phyloP scores from a whole-genome alignment of 2,113 vertebrate genomes.

The Seriola aureovittata region DNA sequence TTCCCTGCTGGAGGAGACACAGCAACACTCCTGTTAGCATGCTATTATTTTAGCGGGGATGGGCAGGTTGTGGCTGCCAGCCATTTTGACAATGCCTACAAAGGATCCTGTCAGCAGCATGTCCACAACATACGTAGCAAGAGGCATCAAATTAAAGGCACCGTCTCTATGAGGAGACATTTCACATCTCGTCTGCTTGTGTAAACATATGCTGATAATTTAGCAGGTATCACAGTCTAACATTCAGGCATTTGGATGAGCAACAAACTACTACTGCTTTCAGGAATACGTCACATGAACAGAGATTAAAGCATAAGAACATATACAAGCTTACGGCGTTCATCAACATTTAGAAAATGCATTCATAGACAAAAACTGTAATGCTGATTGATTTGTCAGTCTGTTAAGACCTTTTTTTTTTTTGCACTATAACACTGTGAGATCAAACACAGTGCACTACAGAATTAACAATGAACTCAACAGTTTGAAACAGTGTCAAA shows the following conservation, averaged over 20 bases:
- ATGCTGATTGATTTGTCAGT: constrained; percentile 24
- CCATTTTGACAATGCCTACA: constrained; percentile 47
- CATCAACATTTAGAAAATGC: not conserved
- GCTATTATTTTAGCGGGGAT: constrained; percentile 13
- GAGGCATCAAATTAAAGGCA: constrained; percentile 23
- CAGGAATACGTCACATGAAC: constrained; percentile 1
- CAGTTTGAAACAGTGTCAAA: not conserved
- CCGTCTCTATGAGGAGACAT: not conserved
- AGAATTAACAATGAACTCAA: not conserved
- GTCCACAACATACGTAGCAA: constrained; percentile 21
- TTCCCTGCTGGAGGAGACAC: constrained; percentile 20
- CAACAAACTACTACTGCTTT: constrained; percentile 15
- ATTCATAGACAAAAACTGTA: constrained; percentile 3
- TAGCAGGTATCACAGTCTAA: not conserved
- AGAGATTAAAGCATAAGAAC: not conserved
- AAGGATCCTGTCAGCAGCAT: constrained; percentile 55
- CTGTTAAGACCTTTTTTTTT: not conserved
- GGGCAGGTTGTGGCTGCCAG: constrained; percentile 44
- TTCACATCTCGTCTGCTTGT: constrained; percentile 3
- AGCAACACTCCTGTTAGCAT: constrained; percentile 22
- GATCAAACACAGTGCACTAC: not conserved
- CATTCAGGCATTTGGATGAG: not conserved
- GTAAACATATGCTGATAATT: constrained; percentile 34
- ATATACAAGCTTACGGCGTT: not conserved
- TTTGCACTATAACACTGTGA: not conserved